A percentile compares a stretch with the other conserved stretches of the same genome.
Conservation (phyloP, 2,113 vertebrate species). For the Nanger granti region DNA sequence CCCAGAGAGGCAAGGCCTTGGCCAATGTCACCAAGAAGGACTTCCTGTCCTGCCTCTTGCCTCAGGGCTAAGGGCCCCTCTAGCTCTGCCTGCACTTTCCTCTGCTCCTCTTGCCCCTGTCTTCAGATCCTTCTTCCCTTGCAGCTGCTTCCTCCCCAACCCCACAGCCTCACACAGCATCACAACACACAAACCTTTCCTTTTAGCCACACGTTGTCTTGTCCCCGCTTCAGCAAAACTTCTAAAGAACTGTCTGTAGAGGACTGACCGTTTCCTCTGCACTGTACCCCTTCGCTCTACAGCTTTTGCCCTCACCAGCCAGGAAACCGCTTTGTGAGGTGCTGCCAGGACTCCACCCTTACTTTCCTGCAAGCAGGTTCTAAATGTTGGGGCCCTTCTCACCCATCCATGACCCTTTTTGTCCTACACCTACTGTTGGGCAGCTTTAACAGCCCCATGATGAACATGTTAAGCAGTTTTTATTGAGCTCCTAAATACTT, state of each 20-base stretch:
- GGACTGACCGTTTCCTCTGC: too few species aligned
- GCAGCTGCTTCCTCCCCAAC: too few species aligned
- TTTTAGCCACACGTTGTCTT: background rate
- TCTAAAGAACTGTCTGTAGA: background rate
- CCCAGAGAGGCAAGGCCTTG: background rate
- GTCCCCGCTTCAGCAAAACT: background rate
- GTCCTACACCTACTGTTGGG: background rate
- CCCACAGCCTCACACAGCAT: rapidly evolving
- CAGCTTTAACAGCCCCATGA: background rate
- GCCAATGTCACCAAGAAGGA: background rate
- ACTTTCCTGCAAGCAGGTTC: background rate
- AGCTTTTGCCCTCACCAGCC: background rate
- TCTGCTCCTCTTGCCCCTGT: background rate
- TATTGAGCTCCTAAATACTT: background rate
- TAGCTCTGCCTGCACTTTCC: background rate
- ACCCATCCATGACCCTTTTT: background rate
- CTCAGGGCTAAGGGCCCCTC: background rate
- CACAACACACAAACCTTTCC: background rate
- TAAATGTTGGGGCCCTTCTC: background rate
- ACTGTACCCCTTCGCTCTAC: background rate
- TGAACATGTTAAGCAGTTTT: background rate
- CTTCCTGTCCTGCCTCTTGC: background rate
- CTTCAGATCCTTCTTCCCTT: background rate
- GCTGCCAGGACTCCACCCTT: background rate
- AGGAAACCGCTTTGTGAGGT: background rate